Evolutionary conservation across 2,888 invertebrate genomes (phyloP).

Genomic region (Nebria salina): DNA sequence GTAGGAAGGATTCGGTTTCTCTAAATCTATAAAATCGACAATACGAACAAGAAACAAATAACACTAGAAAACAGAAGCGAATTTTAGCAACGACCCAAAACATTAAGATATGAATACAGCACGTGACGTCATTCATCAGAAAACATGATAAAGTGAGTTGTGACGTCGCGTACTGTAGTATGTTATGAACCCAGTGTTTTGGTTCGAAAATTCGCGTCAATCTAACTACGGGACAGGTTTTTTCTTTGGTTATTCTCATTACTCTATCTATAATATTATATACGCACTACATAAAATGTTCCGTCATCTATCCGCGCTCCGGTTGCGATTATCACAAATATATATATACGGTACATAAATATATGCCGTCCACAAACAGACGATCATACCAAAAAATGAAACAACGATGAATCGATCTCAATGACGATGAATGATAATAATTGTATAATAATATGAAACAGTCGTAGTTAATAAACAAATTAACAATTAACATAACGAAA

Average conservation of each 20-base stretch:
- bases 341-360: slow-evolving; percentile 29
- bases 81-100: neutral
- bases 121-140: neutral
- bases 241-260: neutral
- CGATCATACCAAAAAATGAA: neutral
- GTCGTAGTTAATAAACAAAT: slow-evolving; percentile 8
- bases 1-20: slow-evolving; percentile 20
- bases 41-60: slow-evolving; percentile 10
- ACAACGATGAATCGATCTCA: slow-evolving; percentile 10
- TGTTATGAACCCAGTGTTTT: too few relatives aligned
- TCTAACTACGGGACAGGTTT: neutral
- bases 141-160: too few relatives aligned
- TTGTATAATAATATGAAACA: neutral
- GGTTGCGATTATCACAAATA: slow-evolving; percentile 41
- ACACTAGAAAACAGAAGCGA: slow-evolving; percentile 3
- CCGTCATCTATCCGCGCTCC: slow-evolving; percentile 35
- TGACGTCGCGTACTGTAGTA: too few relatives aligned
- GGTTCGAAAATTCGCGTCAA: neutral
- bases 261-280: neutral
- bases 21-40: slow-evolving; percentile 16
- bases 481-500: slow-evolving; percentile 11
- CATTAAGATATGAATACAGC: neutral
- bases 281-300: slow-evolving; percentile 14
- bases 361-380: slow-evolving; percentile 24
- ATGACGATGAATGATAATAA: neutral